Percentiles rank a stretch among this genome's conserved stretches.
These are phyloP conservation scores for Pipa parva DNA, from an alignment of 2,113 vertebrate species.

Conservation along the genomic window DNA sequence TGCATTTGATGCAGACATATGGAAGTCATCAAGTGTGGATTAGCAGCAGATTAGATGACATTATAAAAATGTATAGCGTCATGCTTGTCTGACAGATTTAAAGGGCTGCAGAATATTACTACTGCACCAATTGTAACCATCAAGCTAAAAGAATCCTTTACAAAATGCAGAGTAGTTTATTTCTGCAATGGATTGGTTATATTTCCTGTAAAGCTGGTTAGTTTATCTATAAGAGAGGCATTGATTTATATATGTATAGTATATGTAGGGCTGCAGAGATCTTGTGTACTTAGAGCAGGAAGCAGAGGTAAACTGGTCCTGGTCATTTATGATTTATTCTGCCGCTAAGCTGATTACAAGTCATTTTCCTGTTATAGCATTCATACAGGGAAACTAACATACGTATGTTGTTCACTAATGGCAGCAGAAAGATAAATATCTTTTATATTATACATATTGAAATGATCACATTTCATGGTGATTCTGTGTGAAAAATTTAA, in stretches of 20 bases:
- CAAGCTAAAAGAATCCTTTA: neutral
- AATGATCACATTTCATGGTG: too few species aligned
- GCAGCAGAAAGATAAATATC: neutral
- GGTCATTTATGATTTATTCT: neutral
- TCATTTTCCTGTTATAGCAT: conserved; percentile 18
- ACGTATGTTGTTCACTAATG: neutral
- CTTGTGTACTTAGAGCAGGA: too few species aligned
- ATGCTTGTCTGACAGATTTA: neutral
- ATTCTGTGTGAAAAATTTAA: too few species aligned
- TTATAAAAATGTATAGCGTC: neutral
- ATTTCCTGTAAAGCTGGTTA: too few species aligned
- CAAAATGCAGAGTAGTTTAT: neutral
- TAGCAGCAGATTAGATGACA: neutral
- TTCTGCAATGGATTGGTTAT: too few species aligned
- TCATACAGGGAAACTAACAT: conserved; percentile 1
- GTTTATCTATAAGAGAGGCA: too few species aligned
- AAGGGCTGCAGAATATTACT: neutral
- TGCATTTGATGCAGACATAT: neutral
- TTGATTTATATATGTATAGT: too few species aligned
- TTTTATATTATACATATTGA: too few species aligned
- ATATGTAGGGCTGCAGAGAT: too few species aligned
- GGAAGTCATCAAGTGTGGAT: conserved; percentile 8
- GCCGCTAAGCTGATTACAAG: conserved; percentile 20
- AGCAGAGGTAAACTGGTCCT: too few species aligned
- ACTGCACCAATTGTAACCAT: neutral